phyloP scores from a whole-genome alignment of 2,113 vertebrate species.

The Ovibos moschatus region DNA sequence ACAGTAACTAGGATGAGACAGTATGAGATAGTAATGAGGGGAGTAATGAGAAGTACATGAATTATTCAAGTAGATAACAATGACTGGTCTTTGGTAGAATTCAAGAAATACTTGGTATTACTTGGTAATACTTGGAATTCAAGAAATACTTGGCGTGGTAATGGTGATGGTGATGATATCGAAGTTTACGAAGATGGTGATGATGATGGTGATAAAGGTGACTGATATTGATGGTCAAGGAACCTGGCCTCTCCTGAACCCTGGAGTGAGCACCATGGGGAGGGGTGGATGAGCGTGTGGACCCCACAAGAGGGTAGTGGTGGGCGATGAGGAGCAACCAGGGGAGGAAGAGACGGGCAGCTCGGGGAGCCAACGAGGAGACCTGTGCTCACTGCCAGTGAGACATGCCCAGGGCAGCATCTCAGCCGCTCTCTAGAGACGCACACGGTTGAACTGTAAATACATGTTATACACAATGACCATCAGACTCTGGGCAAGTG shows the following conservation, averaged over 20 bases:
- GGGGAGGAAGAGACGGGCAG: not conserved
- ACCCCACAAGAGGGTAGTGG: not conserved
- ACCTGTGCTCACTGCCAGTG: too few relatives aligned
- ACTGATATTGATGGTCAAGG: fast-evolving
- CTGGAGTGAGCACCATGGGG: not conserved
- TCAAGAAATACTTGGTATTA: not conserved
- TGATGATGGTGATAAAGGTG: not conserved
- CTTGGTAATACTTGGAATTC: not conserved
- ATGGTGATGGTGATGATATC: not conserved
- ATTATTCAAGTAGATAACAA: not conserved
- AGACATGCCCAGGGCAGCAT: not conserved
- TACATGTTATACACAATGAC: fast-evolving
- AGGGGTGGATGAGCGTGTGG: not conserved
- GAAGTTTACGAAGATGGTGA: not conserved
- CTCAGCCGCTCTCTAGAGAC: not conserved
- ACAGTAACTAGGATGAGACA: not conserved
- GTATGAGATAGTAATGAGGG: not conserved
- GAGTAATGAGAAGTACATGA: not conserved
- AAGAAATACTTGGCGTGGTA: not conserved
- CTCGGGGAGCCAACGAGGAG: too few relatives aligned
- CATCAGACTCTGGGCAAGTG: not conserved
- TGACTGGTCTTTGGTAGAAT: not conserved
- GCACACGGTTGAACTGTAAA: fast-evolving
- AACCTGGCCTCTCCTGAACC: not conserved
- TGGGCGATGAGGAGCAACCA: not conserved